phyloP scores from a whole-genome alignment of 1,140 invertebrate genomes.

The Centruroides sculpturatus region DNA sequence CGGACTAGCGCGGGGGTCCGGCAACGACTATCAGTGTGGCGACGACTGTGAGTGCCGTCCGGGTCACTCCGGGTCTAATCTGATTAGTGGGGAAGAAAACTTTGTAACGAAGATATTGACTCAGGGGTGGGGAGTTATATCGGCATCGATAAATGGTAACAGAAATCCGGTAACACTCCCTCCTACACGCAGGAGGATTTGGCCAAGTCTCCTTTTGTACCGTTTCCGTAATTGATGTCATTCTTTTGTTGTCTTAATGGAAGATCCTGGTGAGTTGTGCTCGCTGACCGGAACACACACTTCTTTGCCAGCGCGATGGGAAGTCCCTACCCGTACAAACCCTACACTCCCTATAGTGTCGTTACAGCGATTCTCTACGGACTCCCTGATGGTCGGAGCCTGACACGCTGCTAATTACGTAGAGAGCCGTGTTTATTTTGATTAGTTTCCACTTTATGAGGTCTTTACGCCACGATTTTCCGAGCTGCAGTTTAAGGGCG shows the following conservation, averaged over 20 bases:
- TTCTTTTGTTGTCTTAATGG: no score
- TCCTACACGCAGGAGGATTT: no score
- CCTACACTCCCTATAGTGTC: no score
- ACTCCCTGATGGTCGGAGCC: no score
- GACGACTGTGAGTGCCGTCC: neutral
- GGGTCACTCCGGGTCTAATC: neutral
- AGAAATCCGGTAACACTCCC: neutral
- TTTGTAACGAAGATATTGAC: neutral
- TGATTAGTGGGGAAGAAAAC: neutral
- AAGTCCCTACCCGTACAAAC: no score
- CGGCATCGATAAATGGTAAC: neutral
- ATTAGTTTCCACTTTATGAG: neutral
- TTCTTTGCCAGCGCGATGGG: no score
- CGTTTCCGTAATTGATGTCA: no score
- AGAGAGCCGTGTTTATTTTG: neutral
- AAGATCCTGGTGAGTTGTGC: no score
- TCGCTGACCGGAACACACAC: no score
- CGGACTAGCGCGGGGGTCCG: neutral
- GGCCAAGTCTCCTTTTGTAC: no score
- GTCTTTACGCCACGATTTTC: neutral
- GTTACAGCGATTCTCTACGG: no score
- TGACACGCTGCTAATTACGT: no score
- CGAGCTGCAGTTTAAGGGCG: neutral
- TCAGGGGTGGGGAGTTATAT: neutral
- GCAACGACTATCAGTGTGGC: neutral